Evolutionary conservation across 2,888 invertebrate genomes (phyloP).

Genomic region (Dryobota labecula): DNA sequence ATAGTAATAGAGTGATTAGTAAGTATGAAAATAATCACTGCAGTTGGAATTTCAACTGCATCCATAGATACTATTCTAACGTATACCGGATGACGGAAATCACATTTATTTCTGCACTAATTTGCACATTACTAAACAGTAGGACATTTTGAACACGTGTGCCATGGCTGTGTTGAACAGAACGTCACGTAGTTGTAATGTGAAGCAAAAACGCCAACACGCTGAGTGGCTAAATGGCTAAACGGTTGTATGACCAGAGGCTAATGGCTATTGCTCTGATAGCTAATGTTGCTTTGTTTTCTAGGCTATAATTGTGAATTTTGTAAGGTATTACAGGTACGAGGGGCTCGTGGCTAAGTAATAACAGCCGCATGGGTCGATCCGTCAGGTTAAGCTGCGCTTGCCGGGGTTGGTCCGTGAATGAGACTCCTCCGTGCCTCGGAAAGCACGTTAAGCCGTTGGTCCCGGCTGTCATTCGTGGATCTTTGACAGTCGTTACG

Average conservation of each 20-base stretch:
- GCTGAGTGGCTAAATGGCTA: constrained; percentile 65
- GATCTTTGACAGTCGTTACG: too few species aligned
- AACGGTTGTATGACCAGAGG: constrained; percentile 57
- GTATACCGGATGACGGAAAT: background rate
- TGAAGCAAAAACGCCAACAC: constrained; percentile 51
- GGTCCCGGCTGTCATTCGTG: too few species aligned
- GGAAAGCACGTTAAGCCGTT: too few species aligned
- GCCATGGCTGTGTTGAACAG: constrained; percentile 1
- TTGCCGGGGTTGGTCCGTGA: too few species aligned
- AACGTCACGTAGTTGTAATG: constrained; percentile 62
- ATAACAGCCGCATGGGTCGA: too few species aligned
- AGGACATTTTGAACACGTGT: constrained; percentile 11
- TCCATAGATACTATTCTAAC: background rate
- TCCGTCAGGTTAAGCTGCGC: too few species aligned
- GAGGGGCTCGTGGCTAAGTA: too few species aligned
- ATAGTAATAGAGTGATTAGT: background rate
- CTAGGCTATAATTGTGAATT: constrained; percentile 4
- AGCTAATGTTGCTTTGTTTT: constrained; percentile 13
- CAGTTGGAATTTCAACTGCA: background rate
- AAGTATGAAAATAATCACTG: too few species aligned
- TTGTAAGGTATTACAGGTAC: background rate
- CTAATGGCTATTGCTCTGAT: constrained; percentile 55
- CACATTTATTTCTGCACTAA: background rate
- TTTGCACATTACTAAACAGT: constrained; percentile 16
- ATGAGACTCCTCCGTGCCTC: too few species aligned